Evolutionary conservation across 2,888 invertebrate species (phyloP), one percentile per base, ranked within the genome.

Genomic region (Lithophane ornitopus): DNA sequence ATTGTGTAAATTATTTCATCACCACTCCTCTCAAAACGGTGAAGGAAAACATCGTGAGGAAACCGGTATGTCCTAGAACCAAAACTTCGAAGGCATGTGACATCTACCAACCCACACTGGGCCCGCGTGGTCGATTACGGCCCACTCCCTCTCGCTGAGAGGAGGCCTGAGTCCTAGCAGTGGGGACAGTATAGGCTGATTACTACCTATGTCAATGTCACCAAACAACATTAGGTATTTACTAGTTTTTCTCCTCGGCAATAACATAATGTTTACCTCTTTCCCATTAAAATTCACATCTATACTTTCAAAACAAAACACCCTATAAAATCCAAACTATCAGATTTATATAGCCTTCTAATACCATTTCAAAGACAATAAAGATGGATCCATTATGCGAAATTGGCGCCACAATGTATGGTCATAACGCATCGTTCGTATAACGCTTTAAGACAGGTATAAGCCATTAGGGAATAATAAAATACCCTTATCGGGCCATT

Each of bases 391-490:
- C 94, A 95, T 96, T 95, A 96, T 94, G 94, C 94, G 94, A 95
- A 94, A 94, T 95, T 94, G 95, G 91, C 92, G 92, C 90, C 81
- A 90, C 90, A 84, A 91, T 93, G 93, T 93, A 93, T 94, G 93
- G 94, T 91, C 94, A 95, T 96, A 96, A 96, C 93, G 92, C 94
- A 95, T 94, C 93, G 93, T 90, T 87, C 86, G 89, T 88, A 89
- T 92, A 92, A 92, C 92, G 90, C 91, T 90, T 87, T 92, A 94
- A 95, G 96, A 96, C 96, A 96, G 96, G 96, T 96, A 96, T 94
- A 94, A 93, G 94, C 95, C 96, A 95, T 96, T 96, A 95, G 94
- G 95, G 95, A 92, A 94, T 95, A 96, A 96, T 96, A 96, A 96
- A 96, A 96, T 92, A 93, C 94, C 93, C 93, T 95, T 96, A 96